phyloP scores from a whole-genome alignment of 2,113 vertebrate genomes.

The Pavo muticus region DNA sequence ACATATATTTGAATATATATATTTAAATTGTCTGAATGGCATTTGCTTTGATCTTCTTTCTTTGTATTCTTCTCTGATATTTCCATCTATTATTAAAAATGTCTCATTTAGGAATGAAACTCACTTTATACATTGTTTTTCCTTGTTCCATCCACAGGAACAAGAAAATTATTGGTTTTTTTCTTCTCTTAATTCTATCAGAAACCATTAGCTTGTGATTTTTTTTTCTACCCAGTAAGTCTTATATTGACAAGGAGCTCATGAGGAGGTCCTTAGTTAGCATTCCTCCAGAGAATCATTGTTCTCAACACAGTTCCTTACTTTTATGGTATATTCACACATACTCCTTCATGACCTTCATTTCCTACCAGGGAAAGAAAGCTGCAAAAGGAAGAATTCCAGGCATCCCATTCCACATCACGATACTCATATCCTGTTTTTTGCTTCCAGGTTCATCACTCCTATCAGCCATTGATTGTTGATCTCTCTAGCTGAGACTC shows the following conservation, averaged over 20 bases:
- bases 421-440: not conserved
- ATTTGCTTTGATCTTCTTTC: not conserved
- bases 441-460: not conserved
- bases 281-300: not conserved
- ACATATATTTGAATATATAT: too few species aligned
- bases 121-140: not conserved
- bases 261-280: not conserved
- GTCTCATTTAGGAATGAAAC: rapidly evolving
- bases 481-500: not conserved
- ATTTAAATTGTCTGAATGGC: not conserved
- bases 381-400: not conserved
- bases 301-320: not conserved
- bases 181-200: not conserved
- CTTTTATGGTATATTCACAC: not conserved
- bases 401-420: not conserved
- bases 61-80: not conserved
- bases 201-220: not conserved
- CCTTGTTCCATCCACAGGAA: not conserved
- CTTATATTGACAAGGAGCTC: not conserved
- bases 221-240: not conserved
- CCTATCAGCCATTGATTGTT: not conserved
- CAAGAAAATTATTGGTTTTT: rapidly evolving
- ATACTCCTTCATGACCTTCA: not conserved
- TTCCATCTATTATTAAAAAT: not conserved
- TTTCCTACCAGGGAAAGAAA: not conserved